Evolutionary conservation across 2,888 invertebrate species (phyloP), one percentile per base, ranked within the genome.

Genomic region (Disparrhopalites patrizii): DNA sequence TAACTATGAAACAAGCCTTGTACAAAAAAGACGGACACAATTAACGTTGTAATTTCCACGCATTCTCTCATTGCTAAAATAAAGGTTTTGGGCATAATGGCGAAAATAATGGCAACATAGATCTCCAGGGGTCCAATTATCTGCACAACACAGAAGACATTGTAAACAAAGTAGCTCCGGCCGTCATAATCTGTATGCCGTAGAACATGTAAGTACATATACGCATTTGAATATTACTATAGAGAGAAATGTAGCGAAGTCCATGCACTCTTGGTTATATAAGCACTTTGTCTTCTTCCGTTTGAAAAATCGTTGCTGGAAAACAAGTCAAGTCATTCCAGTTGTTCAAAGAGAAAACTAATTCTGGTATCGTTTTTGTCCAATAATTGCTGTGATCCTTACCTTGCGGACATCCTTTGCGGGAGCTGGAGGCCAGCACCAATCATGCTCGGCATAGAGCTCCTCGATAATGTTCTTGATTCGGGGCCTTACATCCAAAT

Each of bases 401-500:
- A 67, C 67, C 55, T 63, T 67, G 30, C 60, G 60, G 15, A 58
- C 54, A 55, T 67, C 67, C 51, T 47, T 64, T 1, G 54, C 55
- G 1, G 63, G 63, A 1, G 15, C 43, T 1, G 67, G 63, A 8
- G 67, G 67, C 67, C 67, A 67, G n/a, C 50, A 4, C 67, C 67
- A 67, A 13, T 63, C 58, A 55, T 67, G 67, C 25, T 67, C 67
- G 25, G 51, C 31, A 23, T 60, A 58, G 2, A 67, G 30, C 47
- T 67, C 67, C 28, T 58, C 57, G 27, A 67, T 64, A 23, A 67
- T 64, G 23, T 67, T 67, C 25, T 55, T 63, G 8, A 67, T 67
- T 28, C 67, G 20, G 3, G 67, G 67, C 54, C 55, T 3, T 2
- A 64, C 63, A 55, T 67, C 63, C 18, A 67, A 36, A 36, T 60